A percentile compares a stretch with the other conserved stretches of the same genome.
phyloP scores from a whole-genome alignment of 2,113 vertebrate species.

The Xiphophorus hellerii region DNA sequence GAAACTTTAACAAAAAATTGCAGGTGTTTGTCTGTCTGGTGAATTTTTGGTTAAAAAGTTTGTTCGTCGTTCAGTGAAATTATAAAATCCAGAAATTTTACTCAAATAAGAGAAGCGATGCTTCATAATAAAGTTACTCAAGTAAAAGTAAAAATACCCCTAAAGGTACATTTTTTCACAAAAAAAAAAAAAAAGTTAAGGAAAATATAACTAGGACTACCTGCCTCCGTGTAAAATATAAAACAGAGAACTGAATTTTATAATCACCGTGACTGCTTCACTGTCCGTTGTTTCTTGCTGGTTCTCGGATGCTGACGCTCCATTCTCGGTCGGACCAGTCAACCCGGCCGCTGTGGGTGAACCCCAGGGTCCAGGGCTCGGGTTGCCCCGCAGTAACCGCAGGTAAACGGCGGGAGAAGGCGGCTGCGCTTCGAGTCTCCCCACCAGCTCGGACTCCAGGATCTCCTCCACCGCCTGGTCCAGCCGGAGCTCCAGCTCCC shows the following conservation, averaged over 20 bases:
- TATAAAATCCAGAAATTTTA: too few relatives aligned
- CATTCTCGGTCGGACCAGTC: not conserved
- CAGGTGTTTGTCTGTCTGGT: too few relatives aligned
- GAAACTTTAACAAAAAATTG: too few relatives aligned
- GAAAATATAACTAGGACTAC: too few relatives aligned
- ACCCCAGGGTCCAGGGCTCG: not conserved
- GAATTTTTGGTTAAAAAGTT: too few relatives aligned
- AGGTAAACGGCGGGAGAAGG: constrained; percentile 7
- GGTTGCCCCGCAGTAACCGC: constrained; percentile 28
- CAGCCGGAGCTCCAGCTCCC: constrained; percentile 77
- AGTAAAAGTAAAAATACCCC: too few relatives aligned
- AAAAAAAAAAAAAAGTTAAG: too few relatives aligned
- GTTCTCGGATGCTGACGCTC: not conserved
- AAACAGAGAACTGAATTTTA: not conserved
- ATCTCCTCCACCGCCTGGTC: constrained; percentile 78
- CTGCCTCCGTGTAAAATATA: too few relatives aligned
- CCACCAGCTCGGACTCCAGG: constrained; percentile 72
- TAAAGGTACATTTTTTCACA: too few relatives aligned
- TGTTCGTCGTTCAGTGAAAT: too few relatives aligned
- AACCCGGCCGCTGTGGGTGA: not conserved
- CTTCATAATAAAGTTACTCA: too few relatives aligned
- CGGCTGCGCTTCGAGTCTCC: constrained; percentile 27
- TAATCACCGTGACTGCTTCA: constrained; percentile 65
- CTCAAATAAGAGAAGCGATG: too few relatives aligned
- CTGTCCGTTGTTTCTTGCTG: constrained; percentile 13